Base-by-base conservation (phyloP, 2,113 vertebrate genomes). In the Cyprinodon variegatus region DNA sequence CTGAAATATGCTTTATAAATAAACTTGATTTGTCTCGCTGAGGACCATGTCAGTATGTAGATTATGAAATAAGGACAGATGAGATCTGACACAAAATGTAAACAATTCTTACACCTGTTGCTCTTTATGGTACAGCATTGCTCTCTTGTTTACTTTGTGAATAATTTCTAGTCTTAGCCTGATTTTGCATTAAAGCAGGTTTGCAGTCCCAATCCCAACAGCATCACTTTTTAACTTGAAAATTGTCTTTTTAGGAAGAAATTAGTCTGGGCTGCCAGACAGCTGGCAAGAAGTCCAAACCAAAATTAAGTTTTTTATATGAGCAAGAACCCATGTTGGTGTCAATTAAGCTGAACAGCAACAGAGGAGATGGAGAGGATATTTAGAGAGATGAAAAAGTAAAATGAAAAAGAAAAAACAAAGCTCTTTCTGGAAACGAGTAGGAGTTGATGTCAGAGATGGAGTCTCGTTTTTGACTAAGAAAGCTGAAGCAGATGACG, bases 401-500 rank as follows among this genome's bases (percentile, higher is more conserved):
- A 66, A 66, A 66, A 20, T 14, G 11, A 20, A 29, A 46, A 66
- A 45, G 77, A 70, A 68, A 69, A 67, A 78, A 65, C 78, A 65
- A 85, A 68, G 71, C 84, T 72, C 67, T 61, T 80, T 77, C 66
- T 82, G 76, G 69, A 86, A 82, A 88, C 74, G 85, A 89, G 89
- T 90, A 73, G 88, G 88, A 88, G 88, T 84, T 46, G 77, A 81
- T 87, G 85, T 88, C 84, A 83, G 86, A 68, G 80, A 86, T 65
- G 65, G 87, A 90, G 88, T 69, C 79, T 84, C 65, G 64, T 72
- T 81, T 88, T 78, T 40, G 50, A 78, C 81, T 14, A 67, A 81
- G 72, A 68, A 84, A 85, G 83, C 82, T 61, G 78, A 62, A 88
- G 81, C 70, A 81, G 89, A 91, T 91, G 89, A 91, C 87, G 87